A percentile compares a stretch with the other conserved stretches of the same genome.
Conservation (phyloP, 2,797 vertebrate genomes). For the Platalea minor region DNA sequence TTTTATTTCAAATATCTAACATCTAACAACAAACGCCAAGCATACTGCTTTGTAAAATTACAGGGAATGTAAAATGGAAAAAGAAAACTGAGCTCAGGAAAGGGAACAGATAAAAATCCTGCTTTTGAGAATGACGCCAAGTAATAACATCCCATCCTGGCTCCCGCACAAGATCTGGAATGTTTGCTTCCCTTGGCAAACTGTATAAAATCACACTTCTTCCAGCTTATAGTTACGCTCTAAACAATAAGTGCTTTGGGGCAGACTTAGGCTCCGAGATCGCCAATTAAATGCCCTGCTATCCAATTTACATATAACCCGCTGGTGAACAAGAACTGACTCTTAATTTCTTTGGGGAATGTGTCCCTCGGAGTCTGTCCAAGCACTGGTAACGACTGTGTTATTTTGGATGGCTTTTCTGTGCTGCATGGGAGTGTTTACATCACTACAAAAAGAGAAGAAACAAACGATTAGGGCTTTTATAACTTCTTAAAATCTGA, state of each 20-base stretch:
- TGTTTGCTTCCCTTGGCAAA: slow-evolving; percentile 23
- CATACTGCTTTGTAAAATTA: background rate
- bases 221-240: background rate
- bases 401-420: background rate
- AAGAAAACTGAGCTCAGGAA: background rate
- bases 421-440: background rate
- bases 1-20: background rate
- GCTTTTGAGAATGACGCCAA: background rate
- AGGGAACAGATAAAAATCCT: background rate
- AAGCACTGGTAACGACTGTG: background rate
- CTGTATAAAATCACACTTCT: background rate
- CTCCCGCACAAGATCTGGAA: background rate
- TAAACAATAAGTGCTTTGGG: background rate
- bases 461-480: background rate
- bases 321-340: background rate
- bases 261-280: background rate
- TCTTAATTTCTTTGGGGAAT: background rate
- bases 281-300: background rate
- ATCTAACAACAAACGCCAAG: background rate
- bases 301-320: background rate
- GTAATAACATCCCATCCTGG: background rate
- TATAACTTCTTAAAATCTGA: background rate
- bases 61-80: background rate
- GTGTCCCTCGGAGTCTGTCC: background rate
- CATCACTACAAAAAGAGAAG: background rate